Percentiles rank a stretch among this genome's conserved stretches.
These are phyloP conservation scores for Pithys albifrons DNA, from an alignment of 2,113 vertebrate genomes.

Conservation along the genomic window DNA sequence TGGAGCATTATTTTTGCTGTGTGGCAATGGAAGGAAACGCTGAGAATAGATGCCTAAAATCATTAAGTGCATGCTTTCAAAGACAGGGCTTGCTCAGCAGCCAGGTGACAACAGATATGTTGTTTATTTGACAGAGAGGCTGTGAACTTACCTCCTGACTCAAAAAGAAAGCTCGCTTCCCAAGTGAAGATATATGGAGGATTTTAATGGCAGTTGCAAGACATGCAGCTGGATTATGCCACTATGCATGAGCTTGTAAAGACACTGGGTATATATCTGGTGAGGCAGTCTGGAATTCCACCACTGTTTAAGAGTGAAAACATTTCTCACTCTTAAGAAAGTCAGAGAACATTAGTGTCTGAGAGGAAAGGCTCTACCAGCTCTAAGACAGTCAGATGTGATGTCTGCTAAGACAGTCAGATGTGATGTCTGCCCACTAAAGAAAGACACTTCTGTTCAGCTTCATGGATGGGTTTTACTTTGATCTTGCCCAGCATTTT, in stretches of 20 bases:
- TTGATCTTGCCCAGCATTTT: background rate
- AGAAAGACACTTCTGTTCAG: background rate
- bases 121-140: conserved; percentile 51
- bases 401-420: fast-evolving
- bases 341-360: background rate
- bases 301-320: background rate
- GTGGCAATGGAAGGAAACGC: background rate
- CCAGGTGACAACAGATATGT: conserved; percentile 37
- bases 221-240: conserved; percentile 10
- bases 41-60: conserved; percentile 60
- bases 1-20: background rate
- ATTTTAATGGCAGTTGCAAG: conserved; percentile 36
- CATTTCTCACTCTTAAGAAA: background rate
- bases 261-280: background rate
- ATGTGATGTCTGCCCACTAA: background rate
- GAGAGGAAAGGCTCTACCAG: background rate
- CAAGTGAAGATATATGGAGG: conserved; percentile 25
- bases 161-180: conserved; percentile 10
- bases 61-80: conserved; percentile 37
- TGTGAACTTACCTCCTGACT: conserved; percentile 56
- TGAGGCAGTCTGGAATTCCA: background rate
- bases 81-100: conserved; percentile 59
- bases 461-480: background rate
- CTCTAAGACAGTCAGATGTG: fast-evolving
- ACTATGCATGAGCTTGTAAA: background rate